Conservation (phyloP, 2,113 vertebrate genomes). For the Cyprinodon brontotheroides region DNA sequence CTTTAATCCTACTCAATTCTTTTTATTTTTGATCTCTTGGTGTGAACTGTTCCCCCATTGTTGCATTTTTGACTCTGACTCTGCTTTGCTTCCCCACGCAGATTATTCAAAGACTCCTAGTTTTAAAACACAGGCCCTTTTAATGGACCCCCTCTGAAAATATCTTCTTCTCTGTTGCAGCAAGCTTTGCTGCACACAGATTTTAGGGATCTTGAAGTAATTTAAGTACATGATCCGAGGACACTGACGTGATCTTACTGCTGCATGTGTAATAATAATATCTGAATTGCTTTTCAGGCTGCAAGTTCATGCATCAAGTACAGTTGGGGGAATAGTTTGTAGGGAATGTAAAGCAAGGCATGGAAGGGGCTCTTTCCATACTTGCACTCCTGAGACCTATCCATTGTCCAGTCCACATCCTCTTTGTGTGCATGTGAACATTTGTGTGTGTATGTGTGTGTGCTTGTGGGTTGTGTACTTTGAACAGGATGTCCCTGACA, state of each 20-base stretch:
- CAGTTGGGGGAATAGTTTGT: slow-evolving; percentile 33
- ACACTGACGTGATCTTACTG: neutral
- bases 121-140: slow-evolving; percentile 35
- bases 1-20: slow-evolving; percentile 1
- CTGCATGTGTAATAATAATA: slow-evolving; percentile 16
- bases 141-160: slow-evolving; percentile 22
- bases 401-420: slow-evolving; percentile 74
- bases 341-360: slow-evolving; percentile 52
- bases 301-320: slow-evolving; percentile 23
- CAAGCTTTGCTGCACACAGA: slow-evolving; percentile 5
- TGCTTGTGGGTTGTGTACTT: slow-evolving; percentile 29
- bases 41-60: slow-evolving; percentile 61
- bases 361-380: slow-evolving; percentile 68
- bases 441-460: slow-evolving; percentile 48
- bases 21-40: slow-evolving; percentile 13
- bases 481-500: slow-evolving; percentile 71
- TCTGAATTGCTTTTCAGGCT: neutral
- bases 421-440: slow-evolving; percentile 51
- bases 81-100: slow-evolving; percentile 43
- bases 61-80: slow-evolving; percentile 58
- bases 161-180: neutral
- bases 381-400: slow-evolving; percentile 64
- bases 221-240: slow-evolving; percentile 8
- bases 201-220: neutral
- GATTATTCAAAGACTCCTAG: slow-evolving; percentile 54